Evolutionary conservation across 2,888 invertebrate genomes (phyloP).

Genomic region (Abrostola triplasia): DNA sequence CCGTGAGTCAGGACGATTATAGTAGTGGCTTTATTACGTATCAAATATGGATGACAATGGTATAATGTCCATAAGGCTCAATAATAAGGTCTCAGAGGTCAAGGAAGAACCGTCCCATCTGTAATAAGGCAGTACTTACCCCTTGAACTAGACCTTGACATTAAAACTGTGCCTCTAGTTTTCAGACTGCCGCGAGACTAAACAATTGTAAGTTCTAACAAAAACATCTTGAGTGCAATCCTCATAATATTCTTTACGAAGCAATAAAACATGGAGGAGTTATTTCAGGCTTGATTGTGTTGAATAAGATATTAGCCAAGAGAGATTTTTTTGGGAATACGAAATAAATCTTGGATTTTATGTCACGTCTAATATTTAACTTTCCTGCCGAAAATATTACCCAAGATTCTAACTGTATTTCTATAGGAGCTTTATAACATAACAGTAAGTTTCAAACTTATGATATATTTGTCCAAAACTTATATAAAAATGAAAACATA

Average conservation of each 20-base stretch:
- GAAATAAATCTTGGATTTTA: conserved; percentile 19
- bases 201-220: background rate
- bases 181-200: background rate
- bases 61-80: no score
- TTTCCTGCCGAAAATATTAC: background rate
- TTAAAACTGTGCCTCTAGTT: background rate
- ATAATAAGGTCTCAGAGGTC: no score
- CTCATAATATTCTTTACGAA: conserved; percentile 21
- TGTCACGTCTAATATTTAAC: conserved; percentile 14
- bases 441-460: background rate
- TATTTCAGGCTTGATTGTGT: conserved; percentile 39
- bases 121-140: no score
- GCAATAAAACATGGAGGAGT: conserved; percentile 27
- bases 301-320: conserved; percentile 40
- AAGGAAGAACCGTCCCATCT: no score
- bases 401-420: background rate
- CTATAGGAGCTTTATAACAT: no score
- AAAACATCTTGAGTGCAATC: conserved; percentile 22
- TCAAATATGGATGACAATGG: conserved; percentile 9
- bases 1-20: conserved; percentile 19
- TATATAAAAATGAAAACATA: conserved; percentile 19
- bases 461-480: conserved; percentile 26
- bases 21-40: conserved; percentile 5
- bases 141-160: no score
- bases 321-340: conserved; percentile 4